A percentile compares a stretch with the other conserved stretches of the same genome.
phyloP scores from a whole-genome alignment of 2,797 vertebrate genomes.

The Lithobates pipiens region DNA sequence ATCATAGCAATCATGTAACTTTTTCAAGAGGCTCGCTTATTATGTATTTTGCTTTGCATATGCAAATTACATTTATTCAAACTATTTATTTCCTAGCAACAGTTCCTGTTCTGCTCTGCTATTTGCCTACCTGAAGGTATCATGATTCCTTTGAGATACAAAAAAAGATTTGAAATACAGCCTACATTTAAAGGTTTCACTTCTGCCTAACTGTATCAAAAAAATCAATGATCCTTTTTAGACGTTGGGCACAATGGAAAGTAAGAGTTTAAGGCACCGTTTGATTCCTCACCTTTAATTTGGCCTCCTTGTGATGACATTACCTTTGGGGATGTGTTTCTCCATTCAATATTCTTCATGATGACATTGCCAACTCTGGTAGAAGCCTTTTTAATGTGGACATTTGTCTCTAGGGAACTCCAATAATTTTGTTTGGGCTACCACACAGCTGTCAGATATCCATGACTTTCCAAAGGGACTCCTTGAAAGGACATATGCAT shows the following conservation, averaged over 20 bases:
- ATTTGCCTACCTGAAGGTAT: neutral
- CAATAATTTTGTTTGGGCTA: conserved; percentile 54
- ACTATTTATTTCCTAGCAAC: too few relatives aligned
- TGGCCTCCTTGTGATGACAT: conserved; percentile 34
- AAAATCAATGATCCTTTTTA: conserved; percentile 29
- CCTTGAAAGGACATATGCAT: conserved; percentile 37
- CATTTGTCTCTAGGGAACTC: conserved; percentile 45
- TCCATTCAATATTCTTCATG: conserved; percentile 30
- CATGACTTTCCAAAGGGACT: conserved; percentile 52
- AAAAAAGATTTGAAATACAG: neutral
- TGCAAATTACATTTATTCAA: too few relatives aligned
- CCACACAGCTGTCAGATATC: conserved; percentile 60
- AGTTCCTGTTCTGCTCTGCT: neutral
- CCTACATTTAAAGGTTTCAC: conserved; percentile 21
- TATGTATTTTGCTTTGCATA: too few relatives aligned
- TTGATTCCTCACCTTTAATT: conserved; percentile 43
- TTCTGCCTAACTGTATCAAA: conserved; percentile 9
- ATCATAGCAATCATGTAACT: too few relatives aligned
- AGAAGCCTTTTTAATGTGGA: conserved; percentile 46
- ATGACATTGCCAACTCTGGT: conserved; percentile 54
- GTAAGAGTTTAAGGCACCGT: conserved; percentile 22
- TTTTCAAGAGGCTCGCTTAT: too few relatives aligned
- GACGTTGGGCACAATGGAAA: conserved; percentile 22
- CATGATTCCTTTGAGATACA: neutral
- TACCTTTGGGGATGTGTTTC: conserved; percentile 43